Base-by-base conservation (phyloP, 2,888 invertebrate species). In the Cyrtodaria siliqua region DNA sequence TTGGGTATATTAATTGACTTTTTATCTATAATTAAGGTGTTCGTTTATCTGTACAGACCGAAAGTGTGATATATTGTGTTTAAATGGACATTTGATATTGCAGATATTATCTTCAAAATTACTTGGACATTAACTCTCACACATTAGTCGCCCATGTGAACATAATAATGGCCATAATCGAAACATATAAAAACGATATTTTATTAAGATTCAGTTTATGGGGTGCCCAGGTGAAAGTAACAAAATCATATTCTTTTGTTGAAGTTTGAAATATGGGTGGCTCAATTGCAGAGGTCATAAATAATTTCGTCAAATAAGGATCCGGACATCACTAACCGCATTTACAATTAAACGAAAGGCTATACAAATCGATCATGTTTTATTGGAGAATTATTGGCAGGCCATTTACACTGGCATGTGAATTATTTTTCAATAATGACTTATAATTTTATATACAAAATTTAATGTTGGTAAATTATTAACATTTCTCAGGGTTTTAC, bases 101-200 rank as follows among this genome's bases (percentile, higher is more conserved):
- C n/a, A 14, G 52, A 52, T 52, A 20, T 6, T 52, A 52, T 52
- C 52, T 52, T 52, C 20, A 24, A 23, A 24, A 52, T 52, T 14
- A 24, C 23, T 20, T 24, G 23, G 24, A 16, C 20, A 20, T 23
- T 52, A 18, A 52, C 14, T 26, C 16, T 20, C 8, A 9, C 9
- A 3, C 52, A 52, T 52, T 26, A 52, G 26, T 16, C 26, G 52
- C 52, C 52, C 52, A 8, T 14, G 12, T 14, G 20, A 52, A 52
- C 9, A 52, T 52, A 9, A 14, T 55, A 63, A 63, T 63, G 63
- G 63, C 16, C 55, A 63, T 63, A 63, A 63, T 63, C 52, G 27
- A 53, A 62, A 62, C 62, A 27, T 29, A 62, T 67, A 73, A 56
- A 73, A 73, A 73, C 67, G 73, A 67, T 73, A 49, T 40, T 56